These are phyloP conservation scores for Masticophis lateralis DNA, from an alignment of 2,797 vertebrate genomes.

Conservation along the genomic window DNA sequence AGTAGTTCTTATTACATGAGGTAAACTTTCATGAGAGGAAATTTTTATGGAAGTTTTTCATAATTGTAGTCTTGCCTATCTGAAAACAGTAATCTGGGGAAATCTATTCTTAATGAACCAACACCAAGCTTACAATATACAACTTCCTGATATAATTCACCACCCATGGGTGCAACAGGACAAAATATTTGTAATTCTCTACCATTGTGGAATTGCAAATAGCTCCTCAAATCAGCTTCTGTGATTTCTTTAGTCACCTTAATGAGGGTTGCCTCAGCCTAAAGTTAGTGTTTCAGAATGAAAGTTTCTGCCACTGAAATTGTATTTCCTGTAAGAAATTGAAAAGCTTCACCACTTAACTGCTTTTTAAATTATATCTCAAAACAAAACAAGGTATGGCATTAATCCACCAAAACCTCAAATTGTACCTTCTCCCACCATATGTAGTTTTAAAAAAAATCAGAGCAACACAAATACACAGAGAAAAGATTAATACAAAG, in stretches of 20 bases:
- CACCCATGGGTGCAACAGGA: not conserved
- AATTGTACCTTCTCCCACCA: not conserved
- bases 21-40: not conserved
- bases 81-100: not conserved
- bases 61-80: not conserved
- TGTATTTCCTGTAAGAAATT: not conserved
- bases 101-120: not conserved
- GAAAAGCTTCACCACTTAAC: not conserved
- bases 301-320: not conserved
- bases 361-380: not conserved
- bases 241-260: not conserved
- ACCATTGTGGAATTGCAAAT: not conserved
- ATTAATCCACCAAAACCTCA: not conserved
- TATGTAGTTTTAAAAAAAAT: not conserved
- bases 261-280: not conserved
- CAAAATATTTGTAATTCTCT: not conserved
- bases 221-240: not conserved
- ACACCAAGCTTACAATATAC: not conserved
- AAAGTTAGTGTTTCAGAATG: not conserved
- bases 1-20: not conserved
- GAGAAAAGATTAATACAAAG: not conserved
- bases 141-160: not conserved
- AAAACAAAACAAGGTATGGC: not conserved
- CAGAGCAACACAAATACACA: not conserved
- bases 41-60: not conserved